Base-by-base conservation (phyloP, 2,113 vertebrate species). In the Chlorodrepanis virens region DNA sequence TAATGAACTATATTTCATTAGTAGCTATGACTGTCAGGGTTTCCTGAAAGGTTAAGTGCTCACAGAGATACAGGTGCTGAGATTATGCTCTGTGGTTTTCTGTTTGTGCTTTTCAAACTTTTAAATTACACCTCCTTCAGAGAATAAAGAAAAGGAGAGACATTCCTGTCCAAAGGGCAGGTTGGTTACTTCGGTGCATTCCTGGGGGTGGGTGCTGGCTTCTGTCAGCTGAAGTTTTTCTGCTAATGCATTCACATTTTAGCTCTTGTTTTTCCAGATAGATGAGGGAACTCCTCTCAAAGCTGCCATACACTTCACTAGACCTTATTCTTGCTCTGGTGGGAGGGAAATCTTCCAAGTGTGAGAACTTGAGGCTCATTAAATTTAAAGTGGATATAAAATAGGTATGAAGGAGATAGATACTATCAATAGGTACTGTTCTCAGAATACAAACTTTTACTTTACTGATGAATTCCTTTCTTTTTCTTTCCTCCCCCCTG, bases 121-220 rank as follows among this genome's bases (percentile, higher is more conserved):
- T 71, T 76, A 37, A 60, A 21, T n/a, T 50, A 2, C 4, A 2
- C 23, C 16, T 91, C 12, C 56, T 81, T 78, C 23, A 28, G 25
- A 83, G 42, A 79, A 52, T 33, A 68, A 54, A 57, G 50, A 35
- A 67, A 65, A 68, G 9, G 28, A 45, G 61, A 80, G 54, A 10
- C 4, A 18, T 11, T 70, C 17, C 45, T 29, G 8, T 39, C 12
- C 50, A 39, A 68, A 71, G 9, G 35, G 14, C 9, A 53, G 19
- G 11, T 57, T 57, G 67, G 7, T 37, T 61, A 35, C 19, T 39
- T 77, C 0, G 1, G 4, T 24, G 14, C 25, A 1, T 53, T 80
- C 40, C 75, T 53, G 37, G 61, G 39, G n/a, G 10, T 11, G n/a
- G 18, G 5, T 59, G 21, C 49, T 60, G 57, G 24, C 14, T 70